Evolutionary conservation across 2,888 invertebrate species (phyloP), one percentile per base, ranked within the genome.

Genomic region (Trichogramma evanescens): DNA sequence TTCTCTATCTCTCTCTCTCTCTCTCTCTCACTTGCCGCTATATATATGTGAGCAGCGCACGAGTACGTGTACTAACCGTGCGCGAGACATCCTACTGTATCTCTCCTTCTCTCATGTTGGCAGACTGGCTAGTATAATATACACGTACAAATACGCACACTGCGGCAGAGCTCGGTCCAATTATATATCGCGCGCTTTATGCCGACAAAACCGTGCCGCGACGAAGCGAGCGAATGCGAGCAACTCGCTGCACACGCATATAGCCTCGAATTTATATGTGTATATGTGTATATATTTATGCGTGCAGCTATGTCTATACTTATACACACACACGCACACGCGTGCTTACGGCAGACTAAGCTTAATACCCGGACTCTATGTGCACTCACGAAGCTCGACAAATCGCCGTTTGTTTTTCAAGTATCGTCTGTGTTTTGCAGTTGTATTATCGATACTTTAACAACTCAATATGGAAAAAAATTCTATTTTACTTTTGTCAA

Each of bases 161-260:
- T 26, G 26, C 26, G 26, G 26, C 26, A 26, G 63, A 70, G 70
- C 71, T 60, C 71, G 70, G 73, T 74, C 72, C 72, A 73, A 72
- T 72, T 72, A 71, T 74, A 70, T 71, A 70, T 70, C 69, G 67
- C 69, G 63, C 60, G 54, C 57, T 59, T 62, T 26, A 26, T 60
- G 64, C 69, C 67, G 63, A 63, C 64, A 65, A 65, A 54, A 65
- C 65, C 50, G 55, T 63, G 56, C 59, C 61, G 56, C 26, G 26
- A 26, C 26, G 26, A 26, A 26, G 26, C 26, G 26, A 26, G 26
- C 26, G 26, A 26, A 26, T 26, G 26, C 26, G 26, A 26, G 26
- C 26, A 2, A 26, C 26, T 26, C 26, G 26, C 26, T 26, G 26
- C 26, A 26, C 26, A 26, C 26, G 26, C 26, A 26, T 26, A 26